phyloP scores from a whole-genome alignment of 1,140 invertebrate genomes.

The Drosophila paulistorum region DNA sequence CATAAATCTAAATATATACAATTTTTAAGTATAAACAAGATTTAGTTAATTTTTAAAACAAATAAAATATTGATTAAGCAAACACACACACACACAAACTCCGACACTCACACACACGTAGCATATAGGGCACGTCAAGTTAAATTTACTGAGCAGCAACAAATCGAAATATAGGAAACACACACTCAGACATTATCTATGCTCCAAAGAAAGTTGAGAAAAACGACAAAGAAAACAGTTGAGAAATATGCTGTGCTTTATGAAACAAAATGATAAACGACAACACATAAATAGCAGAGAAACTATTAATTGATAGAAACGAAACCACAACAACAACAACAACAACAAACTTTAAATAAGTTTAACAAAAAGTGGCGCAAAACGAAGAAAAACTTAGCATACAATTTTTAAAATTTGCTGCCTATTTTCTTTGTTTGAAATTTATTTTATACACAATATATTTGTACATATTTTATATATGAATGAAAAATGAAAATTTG shows the following conservation, averaged over 20 bases:
- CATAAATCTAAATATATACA: slow-evolving; percentile 54
- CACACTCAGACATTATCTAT: no score
- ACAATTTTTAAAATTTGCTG: slow-evolving; percentile 42
- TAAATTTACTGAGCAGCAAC: no score
- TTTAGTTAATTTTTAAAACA: slow-evolving; percentile 75
- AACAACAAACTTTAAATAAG: slow-evolving; percentile 40
- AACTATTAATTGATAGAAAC: no score
- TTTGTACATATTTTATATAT: slow-evolving; percentile 70
- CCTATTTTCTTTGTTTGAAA: slow-evolving; percentile 59
- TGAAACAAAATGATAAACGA: no score
- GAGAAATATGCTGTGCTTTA: no score
- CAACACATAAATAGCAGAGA: no score
- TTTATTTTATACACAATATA: slow-evolving; percentile 67
- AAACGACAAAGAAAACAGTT: no score
- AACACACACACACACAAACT: slow-evolving; percentile 27
- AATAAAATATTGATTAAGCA: slow-evolving; percentile 58
- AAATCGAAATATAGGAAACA: no score
- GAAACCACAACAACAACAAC: no score
- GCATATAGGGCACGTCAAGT: no score
- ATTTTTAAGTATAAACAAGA: slow-evolving; percentile 45
- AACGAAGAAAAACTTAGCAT: slow-evolving; percentile 37
- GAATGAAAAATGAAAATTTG: slow-evolving; percentile 35
- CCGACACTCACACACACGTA: no score
- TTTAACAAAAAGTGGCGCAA: slow-evolving; percentile 49
- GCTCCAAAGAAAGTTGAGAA: no score